These are phyloP conservation scores for Metaphire vulgaris DNA, from an alignment of 1,140 invertebrate species.

Conservation along the genomic window DNA sequence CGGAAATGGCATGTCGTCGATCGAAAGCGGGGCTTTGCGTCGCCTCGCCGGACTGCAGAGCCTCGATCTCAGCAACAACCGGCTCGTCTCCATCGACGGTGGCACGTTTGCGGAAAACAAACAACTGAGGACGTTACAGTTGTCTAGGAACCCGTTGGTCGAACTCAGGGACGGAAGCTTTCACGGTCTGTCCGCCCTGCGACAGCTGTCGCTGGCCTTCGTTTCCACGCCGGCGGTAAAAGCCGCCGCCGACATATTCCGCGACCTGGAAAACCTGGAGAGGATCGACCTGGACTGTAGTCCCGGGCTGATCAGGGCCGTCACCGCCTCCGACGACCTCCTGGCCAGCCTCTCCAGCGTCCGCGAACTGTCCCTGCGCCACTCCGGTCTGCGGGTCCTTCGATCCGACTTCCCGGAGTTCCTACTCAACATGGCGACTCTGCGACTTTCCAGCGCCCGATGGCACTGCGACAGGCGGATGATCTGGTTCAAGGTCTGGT, in stretches of 20 bases:
- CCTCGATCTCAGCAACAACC: conserved; percentile 50
- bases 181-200: conserved; percentile 60
- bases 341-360: conserved; percentile 58
- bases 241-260: background rate
- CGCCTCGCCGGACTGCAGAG: conserved; percentile 50
- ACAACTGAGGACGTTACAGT: conserved; percentile 59
- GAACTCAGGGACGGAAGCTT: conserved; percentile 62
- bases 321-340: conserved; percentile 60
- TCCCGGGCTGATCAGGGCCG: conserved; percentile 61
- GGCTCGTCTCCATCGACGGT: conserved; percentile 41
- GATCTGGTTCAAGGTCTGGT: conserved; percentile 45
- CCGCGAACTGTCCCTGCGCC: conserved; percentile 63
- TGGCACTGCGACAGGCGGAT: conserved; percentile 50
- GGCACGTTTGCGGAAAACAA: conserved; percentile 43
- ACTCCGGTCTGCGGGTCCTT: conserved; percentile 57
- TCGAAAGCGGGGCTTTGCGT: conserved; percentile 32
- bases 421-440: conserved; percentile 59
- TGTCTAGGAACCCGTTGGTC: conserved; percentile 69
- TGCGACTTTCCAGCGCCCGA: conserved; percentile 48
- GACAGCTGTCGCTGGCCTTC: conserved; percentile 62
- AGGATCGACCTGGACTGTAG: conserved; percentile 65
- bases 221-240: conserved; percentile 56
- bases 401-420: conserved; percentile 63
- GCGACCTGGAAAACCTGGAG: conserved; percentile 29
- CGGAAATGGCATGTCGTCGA: conserved; percentile 33